phyloP scores from a whole-genome alignment of 2,888 invertebrate genomes.

The Coelogynopora nodosa region DNA sequence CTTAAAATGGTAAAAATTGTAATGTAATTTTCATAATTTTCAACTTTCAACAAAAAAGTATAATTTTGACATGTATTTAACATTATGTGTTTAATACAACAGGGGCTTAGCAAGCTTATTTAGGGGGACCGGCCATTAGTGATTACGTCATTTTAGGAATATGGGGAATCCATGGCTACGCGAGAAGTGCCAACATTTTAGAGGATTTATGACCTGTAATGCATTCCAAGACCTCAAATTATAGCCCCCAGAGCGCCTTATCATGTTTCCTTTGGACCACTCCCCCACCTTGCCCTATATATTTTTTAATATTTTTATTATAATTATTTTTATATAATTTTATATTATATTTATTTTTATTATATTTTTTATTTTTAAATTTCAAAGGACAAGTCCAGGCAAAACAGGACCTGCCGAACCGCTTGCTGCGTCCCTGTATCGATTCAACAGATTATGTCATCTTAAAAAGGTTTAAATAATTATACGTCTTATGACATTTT shows the following conservation, averaged over 20 bases:
- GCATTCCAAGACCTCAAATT: not conserved
- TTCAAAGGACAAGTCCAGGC: not conserved
- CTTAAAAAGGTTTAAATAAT: no score
- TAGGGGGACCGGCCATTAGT: constrained; percentile 12
- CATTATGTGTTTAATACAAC: no score
- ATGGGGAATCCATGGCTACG: not conserved
- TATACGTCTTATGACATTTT: no score
- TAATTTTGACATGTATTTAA: no score
- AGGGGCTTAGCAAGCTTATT: not conserved
- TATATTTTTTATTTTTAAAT: constrained; percentile 5
- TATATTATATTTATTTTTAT: not conserved
- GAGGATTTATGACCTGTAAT: not conserved
- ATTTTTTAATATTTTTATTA: no score
- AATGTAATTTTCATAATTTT: no score
- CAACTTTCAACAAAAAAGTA: no score
- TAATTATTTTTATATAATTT: not conserved
- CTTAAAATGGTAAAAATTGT: no score
- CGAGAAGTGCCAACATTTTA: not conserved
- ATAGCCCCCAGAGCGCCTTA: not conserved
- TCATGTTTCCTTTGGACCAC: no score
- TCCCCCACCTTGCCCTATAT: no score
- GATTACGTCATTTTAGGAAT: not conserved
- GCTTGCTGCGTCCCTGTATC: not conserved
- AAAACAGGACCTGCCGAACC: constrained; percentile 1
- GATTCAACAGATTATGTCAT: not conserved